A percentile compares a stretch with the other conserved stretches of the same genome.
Evolutionary conservation across 2,888 invertebrate species (phyloP).

Genomic region (Epinotia brunnichana): DNA sequence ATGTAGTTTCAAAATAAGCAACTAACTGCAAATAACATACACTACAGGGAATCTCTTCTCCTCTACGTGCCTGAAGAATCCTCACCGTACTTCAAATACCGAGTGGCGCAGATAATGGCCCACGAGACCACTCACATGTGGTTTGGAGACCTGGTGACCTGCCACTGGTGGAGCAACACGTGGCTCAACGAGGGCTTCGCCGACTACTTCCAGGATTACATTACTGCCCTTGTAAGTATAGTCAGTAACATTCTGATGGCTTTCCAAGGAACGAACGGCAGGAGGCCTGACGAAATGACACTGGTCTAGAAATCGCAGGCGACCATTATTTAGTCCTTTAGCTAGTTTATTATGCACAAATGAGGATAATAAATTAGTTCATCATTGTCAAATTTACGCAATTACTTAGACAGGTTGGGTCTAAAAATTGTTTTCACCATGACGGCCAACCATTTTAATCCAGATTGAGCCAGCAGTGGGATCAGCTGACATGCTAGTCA

Average conservation of each 20-base stretch:
- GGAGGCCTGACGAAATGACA: too few relatives aligned
- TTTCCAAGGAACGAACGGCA: too few relatives aligned
- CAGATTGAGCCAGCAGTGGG: conserved; percentile 85
- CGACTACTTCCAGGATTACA: conserved; percentile 88
- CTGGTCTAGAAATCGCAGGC: too few relatives aligned
- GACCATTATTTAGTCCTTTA: too few relatives aligned
- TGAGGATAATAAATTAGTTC: too few relatives aligned
- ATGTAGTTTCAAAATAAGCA: not conserved
- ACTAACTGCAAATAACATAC: too few relatives aligned
- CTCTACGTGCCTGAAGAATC: conserved; percentile 78
- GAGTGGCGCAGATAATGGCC: conserved; percentile 84
- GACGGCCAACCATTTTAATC: not conserved
- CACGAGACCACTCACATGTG: conserved; percentile 94
- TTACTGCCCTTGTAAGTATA: conserved; percentile 62
- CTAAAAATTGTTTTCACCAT: too few relatives aligned
- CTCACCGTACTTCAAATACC: conserved; percentile 78
- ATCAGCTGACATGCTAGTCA: conserved; percentile 85
- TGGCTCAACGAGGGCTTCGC: conserved; percentile 90
- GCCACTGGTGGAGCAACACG: conserved; percentile 89
- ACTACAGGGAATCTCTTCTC: conserved; percentile 67
- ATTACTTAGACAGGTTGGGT: too few relatives aligned
- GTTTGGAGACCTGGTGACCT: conserved; percentile 91
- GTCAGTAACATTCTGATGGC: too few relatives aligned
- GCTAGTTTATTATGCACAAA: too few relatives aligned
- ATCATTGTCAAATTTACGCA: too few relatives aligned